A percentile compares a stretch with the other conserved stretches of the same genome.
These are phyloP conservation scores for Ectemnius cavifrons DNA, from an alignment of 2,888 invertebrate genomes.

Conservation along the genomic window DNA sequence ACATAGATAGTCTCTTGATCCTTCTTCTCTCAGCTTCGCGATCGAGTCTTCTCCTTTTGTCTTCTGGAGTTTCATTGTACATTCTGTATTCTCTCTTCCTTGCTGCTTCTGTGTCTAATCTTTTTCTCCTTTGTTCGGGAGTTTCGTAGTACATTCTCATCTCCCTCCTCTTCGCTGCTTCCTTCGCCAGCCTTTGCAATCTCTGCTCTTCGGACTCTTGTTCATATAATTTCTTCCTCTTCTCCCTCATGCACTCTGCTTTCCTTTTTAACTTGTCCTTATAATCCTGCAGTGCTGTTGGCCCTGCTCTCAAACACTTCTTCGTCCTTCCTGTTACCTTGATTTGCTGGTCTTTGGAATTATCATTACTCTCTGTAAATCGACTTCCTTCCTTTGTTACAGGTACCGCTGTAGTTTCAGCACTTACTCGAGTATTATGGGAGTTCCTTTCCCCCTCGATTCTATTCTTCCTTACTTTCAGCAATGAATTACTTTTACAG, in stretches of 20 bases:
- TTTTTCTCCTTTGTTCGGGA: constrained; percentile 68
- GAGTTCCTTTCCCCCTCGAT: constrained; percentile 11
- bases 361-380: constrained; percentile 23
- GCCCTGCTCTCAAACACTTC: constrained; percentile 44
- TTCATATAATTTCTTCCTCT: constrained; percentile 64
- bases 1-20: constrained; percentile 66
- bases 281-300: constrained; percentile 48
- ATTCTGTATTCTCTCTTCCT: constrained; percentile 70
- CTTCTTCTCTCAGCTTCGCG: constrained; percentile 69
- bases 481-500: constrained; percentile 36
- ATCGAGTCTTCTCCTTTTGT: constrained; percentile 67
- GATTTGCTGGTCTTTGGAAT: constrained; percentile 30
- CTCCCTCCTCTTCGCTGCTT: constrained; percentile 66
- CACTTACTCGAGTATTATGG: background rate
- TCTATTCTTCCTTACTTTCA: constrained; percentile 42
- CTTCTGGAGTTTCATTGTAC: constrained; percentile 70
- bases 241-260: constrained; percentile 68
- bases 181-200: constrained; percentile 60
- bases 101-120: constrained; percentile 69
- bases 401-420: constrained; percentile 36
- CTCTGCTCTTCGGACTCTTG: constrained; percentile 63
- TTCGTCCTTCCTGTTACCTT: constrained; percentile 39
- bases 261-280: constrained; percentile 61
- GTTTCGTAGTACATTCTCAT: constrained; percentile 71
- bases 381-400: constrained; percentile 44